Base-by-base conservation (phyloP, 2,888 invertebrate species). In the Drymonia ruficornis region DNA sequence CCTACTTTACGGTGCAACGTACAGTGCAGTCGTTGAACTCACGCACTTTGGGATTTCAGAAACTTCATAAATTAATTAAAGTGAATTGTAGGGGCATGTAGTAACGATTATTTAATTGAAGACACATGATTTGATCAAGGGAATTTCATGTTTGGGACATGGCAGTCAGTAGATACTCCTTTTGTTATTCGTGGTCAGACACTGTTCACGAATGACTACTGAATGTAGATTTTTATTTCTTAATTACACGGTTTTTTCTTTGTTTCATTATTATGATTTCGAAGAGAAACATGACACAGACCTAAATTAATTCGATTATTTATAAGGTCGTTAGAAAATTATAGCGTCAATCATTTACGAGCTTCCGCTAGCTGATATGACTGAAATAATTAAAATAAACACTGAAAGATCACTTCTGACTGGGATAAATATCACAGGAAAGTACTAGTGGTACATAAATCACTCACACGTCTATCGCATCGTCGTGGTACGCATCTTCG, bases 381-480 rank as follows among this genome's bases (percentile, higher is more conserved):
- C 43, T 58, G 44, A 60, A 62, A 59, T 62, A 61, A 60, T 56
- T 52, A 53, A 52, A 59, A 61, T 59, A 59, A 54, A 44, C 62
- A 70, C 57, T 53, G 54, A 62, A 60, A 48, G 50, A 65, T 55
- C 61, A 74, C 65, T 63, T 62, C 56, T 69, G 63, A 38, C 56
- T 42, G 52, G 18, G 16, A 34, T 31, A 65, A 58, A 63, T 44
- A 65, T 56, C 61, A 61, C 55, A 51, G n/a, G 23, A 38, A 51
- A 59, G 49, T 52, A 67, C 61, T 55, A 68, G 59, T 55, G 57
- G 49, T 61, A 71, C 71, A 72, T 66, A 63, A 74, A 61, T 59
- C 70, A 89, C 91, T 91, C 83, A 92, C 91, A 88, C 85, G 65
- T 91, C 89, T 62, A 91, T 70, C 57, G 84, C 84, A 65, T 91